Conservation (phyloP, 2,797 vertebrate genomes). For the Echiichthys vipera region DNA sequence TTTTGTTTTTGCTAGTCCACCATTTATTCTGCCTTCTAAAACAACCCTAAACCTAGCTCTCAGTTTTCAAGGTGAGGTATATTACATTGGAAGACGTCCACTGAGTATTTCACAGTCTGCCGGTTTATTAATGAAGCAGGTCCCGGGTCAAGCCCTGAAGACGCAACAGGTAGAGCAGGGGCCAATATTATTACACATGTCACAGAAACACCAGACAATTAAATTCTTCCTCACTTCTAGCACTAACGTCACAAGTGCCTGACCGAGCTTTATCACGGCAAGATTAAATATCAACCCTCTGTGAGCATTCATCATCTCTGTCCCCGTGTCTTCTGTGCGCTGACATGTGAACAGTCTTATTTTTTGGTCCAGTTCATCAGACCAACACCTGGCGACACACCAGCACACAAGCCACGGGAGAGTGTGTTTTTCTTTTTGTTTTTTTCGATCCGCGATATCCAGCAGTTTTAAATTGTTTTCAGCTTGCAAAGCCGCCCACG, state of each 20-base stretch:
- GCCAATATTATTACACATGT: slow-evolving; percentile 37
- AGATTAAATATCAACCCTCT: slow-evolving; percentile 8
- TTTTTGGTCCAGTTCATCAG: slow-evolving; percentile 6
- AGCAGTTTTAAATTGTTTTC: slow-evolving; percentile 50
- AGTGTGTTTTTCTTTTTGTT: slow-evolving; percentile 14
- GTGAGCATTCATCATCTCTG: not conserved
- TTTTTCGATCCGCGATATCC: slow-evolving; percentile 28
- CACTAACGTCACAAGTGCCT: not conserved
- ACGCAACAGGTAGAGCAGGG: slow-evolving; percentile 12
- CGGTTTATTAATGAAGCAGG: slow-evolving; percentile 41
- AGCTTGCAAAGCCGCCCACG: slow-evolving; percentile 37
- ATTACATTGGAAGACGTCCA: slow-evolving; percentile 34
- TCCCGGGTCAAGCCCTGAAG: slow-evolving; percentile 19
- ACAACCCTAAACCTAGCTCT: slow-evolving; percentile 17
- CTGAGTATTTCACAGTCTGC: slow-evolving; percentile 32
- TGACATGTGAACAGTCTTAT: not conserved
- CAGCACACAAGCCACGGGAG: slow-evolving; percentile 4
- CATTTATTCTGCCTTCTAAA: slow-evolving; percentile 1
- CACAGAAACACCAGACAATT: slow-evolving; percentile 21
- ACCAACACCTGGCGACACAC: slow-evolving; percentile 19
- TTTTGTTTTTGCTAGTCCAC: not conserved
- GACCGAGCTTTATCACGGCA: slow-evolving; percentile 9
- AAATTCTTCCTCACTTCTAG: slow-evolving; percentile 20
- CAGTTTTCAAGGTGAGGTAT: slow-evolving; percentile 25
- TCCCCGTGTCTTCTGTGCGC: not conserved